phyloP scores from a whole-genome alignment of 2,888 invertebrate genomes.

The Drosophila leonis region DNA sequence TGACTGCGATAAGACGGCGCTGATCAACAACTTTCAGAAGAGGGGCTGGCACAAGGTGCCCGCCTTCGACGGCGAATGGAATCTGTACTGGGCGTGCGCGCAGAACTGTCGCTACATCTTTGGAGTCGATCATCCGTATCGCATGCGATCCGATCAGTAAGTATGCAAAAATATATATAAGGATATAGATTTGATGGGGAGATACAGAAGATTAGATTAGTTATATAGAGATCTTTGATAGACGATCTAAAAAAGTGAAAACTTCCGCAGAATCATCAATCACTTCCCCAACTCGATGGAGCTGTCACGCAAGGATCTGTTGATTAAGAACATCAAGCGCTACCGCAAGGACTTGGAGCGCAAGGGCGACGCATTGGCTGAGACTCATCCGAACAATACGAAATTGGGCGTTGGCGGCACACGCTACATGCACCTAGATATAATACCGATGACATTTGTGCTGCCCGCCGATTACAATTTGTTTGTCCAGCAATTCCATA shows the following conservation, averaged over 20 bases:
- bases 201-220: not conserved
- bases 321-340: constrained; percentile 98
- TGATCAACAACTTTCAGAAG: constrained; percentile 95
- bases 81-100: constrained; percentile 97
- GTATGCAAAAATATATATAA: constrained; percentile 20
- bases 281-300: constrained; percentile 99
- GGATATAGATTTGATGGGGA: not conserved
- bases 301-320: constrained; percentile 96
- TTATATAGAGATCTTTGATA: not conserved
- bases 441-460: constrained; percentile 97
- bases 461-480: constrained; percentile 97
- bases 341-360: constrained; percentile 97
- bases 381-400: constrained; percentile 86
- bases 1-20: constrained; percentile 94
- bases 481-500: constrained; percentile 98
- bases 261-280: constrained; percentile 89
- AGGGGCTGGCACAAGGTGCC: constrained; percentile 92
- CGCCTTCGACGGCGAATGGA: constrained; percentile 96
- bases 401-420: constrained; percentile 88
- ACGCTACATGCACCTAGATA: constrained; percentile 93
- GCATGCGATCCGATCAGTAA: constrained; percentile 95
- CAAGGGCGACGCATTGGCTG: constrained; percentile 94
- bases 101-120: constrained; percentile 96
- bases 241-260: not conserved
- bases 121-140: constrained; percentile 95